phyloP scores from a whole-genome alignment of 2,797 vertebrate genomes.

The Xiphorhynchus erythropygius region DNA sequence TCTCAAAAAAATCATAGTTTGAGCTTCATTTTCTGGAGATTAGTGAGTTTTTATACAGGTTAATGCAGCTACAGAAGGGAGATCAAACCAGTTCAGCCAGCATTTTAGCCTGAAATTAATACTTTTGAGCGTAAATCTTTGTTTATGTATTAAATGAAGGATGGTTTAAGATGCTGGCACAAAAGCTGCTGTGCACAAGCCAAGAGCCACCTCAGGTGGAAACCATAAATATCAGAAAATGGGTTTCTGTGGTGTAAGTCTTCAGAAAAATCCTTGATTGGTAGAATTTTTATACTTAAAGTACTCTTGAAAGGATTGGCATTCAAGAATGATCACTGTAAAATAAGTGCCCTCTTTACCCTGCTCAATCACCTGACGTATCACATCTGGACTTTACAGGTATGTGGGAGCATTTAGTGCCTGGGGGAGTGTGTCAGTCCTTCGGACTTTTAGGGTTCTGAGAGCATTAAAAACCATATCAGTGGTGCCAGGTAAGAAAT shows the following conservation, averaged over 20 bases:
- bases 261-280: neutral
- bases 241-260: neutral
- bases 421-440: slow-evolving; percentile 85
- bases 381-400: slow-evolving; percentile 75
- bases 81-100: neutral
- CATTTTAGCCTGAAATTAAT: neutral
- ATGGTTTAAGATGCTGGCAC: neutral
- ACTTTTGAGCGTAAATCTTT: neutral
- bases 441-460: slow-evolving; percentile 91
- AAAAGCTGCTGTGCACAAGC: neutral
- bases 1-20: neutral
- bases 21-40: neutral
- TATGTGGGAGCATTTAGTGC: slow-evolving; percentile 82
- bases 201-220: neutral
- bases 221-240: neutral
- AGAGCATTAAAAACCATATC: slow-evolving; percentile 95
- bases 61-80: neutral
- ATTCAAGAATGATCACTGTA: neutral
- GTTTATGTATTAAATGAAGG: neutral
- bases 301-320: rapidly evolving
- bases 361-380: neutral
- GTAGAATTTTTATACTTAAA: neutral
- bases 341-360: neutral
- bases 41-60: neutral
- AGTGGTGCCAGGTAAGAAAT: slow-evolving; percentile 89